Percentiles rank a stretch among this genome's conserved stretches.
Evolutionary conservation across 2,888 invertebrate genomes (phyloP).

Genomic region (Thecophora atra): DNA sequence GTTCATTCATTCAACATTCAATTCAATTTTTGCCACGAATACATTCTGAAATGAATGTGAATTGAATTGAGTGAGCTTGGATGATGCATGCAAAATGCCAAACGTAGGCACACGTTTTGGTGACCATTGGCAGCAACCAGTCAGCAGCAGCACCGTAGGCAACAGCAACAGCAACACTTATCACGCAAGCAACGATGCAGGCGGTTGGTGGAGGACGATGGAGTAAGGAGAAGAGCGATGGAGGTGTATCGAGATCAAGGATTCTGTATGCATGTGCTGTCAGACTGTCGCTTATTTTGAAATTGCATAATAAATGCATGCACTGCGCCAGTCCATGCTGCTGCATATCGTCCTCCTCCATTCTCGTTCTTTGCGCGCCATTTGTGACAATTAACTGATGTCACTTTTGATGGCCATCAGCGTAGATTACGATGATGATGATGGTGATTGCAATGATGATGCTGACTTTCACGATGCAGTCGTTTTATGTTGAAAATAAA

Average conservation of each 20-base stretch:
- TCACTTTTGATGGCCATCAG: conserved; percentile 16
- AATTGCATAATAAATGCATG: conserved; percentile 42
- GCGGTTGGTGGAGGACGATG: too few species aligned
- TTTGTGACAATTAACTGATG: conserved; percentile 31
- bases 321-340: conserved; percentile 6
- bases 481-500: neutral
- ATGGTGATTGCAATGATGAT: neutral
- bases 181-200: too few species aligned
- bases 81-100: conserved; percentile 17
- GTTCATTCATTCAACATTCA: conserved; percentile 31
- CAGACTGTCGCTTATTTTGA: conserved; percentile 31
- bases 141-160: neutral
- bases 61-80: conserved; percentile 27
- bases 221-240: neutral
- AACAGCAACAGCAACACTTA: neutral
- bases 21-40: conserved; percentile 29
- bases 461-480: neutral
- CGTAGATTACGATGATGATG: neutral
- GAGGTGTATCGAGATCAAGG: neutral
- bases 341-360: conserved; percentile 12
- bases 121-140: neutral
- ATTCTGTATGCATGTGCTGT: conserved; percentile 30
- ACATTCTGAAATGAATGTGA: conserved; percentile 23
- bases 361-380: conserved; percentile 3
- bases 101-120: neutral